A percentile compares a stretch with the other conserved stretches of the same genome.
These are phyloP conservation scores for Tonatia bakeri DNA, from an alignment of 2,113 vertebrate species.

Conservation along the genomic window DNA sequence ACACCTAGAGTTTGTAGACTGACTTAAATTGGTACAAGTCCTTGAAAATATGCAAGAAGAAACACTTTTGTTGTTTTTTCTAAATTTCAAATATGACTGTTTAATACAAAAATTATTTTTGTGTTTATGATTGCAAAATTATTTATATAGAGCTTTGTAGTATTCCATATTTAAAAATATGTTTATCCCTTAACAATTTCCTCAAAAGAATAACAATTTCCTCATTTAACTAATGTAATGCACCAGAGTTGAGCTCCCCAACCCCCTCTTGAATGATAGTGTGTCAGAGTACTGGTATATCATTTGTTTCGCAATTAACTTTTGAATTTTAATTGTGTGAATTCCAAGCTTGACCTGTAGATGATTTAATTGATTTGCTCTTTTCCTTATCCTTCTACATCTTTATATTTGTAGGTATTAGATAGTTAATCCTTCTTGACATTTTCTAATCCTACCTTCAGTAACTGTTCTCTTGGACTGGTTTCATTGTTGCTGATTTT, in stretches of 20 bases:
- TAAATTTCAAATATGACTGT: background rate
- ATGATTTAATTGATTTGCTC: background rate
- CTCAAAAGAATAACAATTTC: background rate
- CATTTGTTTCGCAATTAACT: constrained; percentile 43
- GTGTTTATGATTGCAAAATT: background rate
- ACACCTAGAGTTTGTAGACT: constrained; percentile 2
- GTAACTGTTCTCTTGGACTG: constrained; percentile 11
- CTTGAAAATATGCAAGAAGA: constrained; percentile 22
- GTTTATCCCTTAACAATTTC: background rate
- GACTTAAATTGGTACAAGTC: background rate
- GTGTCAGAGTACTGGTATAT: background rate
- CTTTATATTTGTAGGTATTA: background rate
- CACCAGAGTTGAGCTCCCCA: background rate
- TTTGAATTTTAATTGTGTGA: constrained; percentile 29
- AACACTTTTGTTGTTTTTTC: background rate
- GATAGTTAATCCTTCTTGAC: background rate
- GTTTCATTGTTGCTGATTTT: constrained; percentile 53
- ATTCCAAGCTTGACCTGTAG: constrained; percentile 5
- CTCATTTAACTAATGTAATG: background rate
- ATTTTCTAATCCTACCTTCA: constrained; percentile 23
- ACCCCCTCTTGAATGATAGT: background rate
- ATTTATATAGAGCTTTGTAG: background rate
- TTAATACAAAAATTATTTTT: background rate
- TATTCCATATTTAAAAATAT: background rate
- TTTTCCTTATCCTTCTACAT: background rate